phyloP scores from a whole-genome alignment of 2,113 vertebrate species.

The Myrmecophaga tridactyla region DNA sequence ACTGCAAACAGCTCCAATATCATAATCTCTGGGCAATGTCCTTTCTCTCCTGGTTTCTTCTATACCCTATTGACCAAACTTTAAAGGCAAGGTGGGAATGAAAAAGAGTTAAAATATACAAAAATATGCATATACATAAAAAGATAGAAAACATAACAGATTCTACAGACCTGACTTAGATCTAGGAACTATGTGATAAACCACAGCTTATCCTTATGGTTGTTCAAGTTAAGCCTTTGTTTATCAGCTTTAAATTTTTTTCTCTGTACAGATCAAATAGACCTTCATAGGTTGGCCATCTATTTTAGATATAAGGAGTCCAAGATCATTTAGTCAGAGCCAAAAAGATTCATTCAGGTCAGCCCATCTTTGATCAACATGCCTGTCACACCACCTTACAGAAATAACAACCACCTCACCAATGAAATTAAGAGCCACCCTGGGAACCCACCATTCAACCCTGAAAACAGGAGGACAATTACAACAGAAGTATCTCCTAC shows the following conservation, averaged over 20 bases:
- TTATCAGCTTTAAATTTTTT: background rate
- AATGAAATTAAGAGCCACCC: background rate
- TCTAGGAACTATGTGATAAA: background rate
- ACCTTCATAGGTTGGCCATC: background rate
- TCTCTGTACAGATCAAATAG: background rate
- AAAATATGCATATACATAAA: background rate
- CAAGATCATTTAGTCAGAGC: background rate
- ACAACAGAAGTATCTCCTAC: background rate
- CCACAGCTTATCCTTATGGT: background rate
- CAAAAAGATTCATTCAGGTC: background rate
- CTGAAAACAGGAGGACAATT: background rate
- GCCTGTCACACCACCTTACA: background rate
- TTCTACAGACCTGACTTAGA: background rate
- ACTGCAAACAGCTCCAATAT: background rate
- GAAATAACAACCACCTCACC: background rate
- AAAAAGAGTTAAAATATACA: background rate
- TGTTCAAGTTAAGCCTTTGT: background rate
- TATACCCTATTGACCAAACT: background rate
- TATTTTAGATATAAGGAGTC: background rate
- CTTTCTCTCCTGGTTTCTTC: background rate
- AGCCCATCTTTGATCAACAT: background rate
- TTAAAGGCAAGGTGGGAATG: background rate
- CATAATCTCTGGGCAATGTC: background rate
- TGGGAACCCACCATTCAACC: background rate
- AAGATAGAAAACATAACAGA: background rate